These are phyloP conservation scores for Myiothlypis chrysogaster DNA, from an alignment of 2,797 vertebrate genomes.

Conservation along the genomic window DNA sequence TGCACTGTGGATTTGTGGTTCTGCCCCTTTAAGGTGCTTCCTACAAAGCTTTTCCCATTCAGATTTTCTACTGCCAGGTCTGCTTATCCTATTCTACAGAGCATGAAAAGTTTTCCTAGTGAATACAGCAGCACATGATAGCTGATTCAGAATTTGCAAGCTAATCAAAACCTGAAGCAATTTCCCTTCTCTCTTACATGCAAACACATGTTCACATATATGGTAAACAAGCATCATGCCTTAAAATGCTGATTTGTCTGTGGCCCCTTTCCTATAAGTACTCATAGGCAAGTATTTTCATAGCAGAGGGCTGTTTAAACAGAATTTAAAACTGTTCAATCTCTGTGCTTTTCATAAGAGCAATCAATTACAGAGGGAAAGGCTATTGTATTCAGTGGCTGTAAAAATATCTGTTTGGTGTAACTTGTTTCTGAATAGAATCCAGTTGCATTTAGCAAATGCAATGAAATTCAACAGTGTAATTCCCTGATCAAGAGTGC, in stretches of 20 bases:
- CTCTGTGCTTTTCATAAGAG: neutral
- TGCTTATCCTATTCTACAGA: neutral
- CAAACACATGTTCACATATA: neutral
- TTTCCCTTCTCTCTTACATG: neutral
- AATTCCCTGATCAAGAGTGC: slow-evolving; percentile 26
- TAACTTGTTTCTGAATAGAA: slow-evolving; percentile 28
- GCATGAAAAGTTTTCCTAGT: neutral
- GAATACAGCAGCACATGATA: neutral
- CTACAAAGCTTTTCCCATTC: neutral
- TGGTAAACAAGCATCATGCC: neutral
- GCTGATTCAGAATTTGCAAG: neutral
- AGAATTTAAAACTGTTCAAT: neutral
- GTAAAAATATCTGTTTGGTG: neutral
- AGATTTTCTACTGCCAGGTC: neutral
- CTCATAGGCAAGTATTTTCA: neutral
- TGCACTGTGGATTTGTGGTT: slow-evolving; percentile 11
- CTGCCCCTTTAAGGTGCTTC: neutral
- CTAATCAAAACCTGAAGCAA: neutral
- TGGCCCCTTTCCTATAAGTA: neutral
- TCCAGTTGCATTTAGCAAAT: neutral
- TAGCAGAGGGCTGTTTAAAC: neutral
- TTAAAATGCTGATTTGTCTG: neutral
- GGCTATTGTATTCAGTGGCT: neutral
- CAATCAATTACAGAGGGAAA: neutral
- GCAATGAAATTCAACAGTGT: slow-evolving; percentile 19